Percentiles rank a stretch among this genome's conserved stretches.
Evolutionary conservation across 2,113 vertebrate species (phyloP).

Genomic region (Festucalex cinctus): DNA sequence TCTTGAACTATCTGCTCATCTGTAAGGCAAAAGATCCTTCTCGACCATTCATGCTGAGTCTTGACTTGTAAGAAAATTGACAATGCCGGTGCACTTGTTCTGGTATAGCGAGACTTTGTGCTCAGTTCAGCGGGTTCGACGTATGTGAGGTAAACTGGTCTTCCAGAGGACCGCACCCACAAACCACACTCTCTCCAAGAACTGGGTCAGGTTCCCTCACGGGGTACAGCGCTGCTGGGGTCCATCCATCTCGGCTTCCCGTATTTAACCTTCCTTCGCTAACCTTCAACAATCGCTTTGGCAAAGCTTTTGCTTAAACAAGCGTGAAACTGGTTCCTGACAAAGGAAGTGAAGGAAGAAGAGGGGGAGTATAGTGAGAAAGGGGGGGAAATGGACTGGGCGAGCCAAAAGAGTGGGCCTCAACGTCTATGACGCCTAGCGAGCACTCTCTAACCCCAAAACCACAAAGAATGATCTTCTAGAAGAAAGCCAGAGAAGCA

Average conservation of each 20-base stretch:
- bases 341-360: slow-evolving; percentile 28
- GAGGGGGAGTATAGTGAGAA: slow-evolving; percentile 14
- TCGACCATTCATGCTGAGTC: slow-evolving; percentile 8
- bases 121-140: slow-evolving; percentile 51
- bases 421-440: slow-evolving; percentile 37
- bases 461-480: slow-evolving; percentile 57
- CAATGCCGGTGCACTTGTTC: slow-evolving; percentile 13
- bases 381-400: slow-evolving; percentile 13
- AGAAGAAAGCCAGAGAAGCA: slow-evolving; percentile 37
- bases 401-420: slow-evolving; percentile 35
- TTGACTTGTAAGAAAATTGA: slow-evolving; percentile 15
- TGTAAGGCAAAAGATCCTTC: slow-evolving; percentile 17
- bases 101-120: slow-evolving; percentile 20
- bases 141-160: slow-evolving; percentile 60
- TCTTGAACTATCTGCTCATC: slow-evolving; percentile 15
- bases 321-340: slow-evolving; percentile 32
- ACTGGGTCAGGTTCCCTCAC: slow-evolving; percentile 22
- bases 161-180: slow-evolving; percentile 36
- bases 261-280: slow-evolving; percentile 25
- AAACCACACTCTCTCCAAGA: slow-evolving; percentile 48
- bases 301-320: slow-evolving; percentile 26
- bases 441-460: slow-evolving; percentile 45
- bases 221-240: slow-evolving; percentile 33
- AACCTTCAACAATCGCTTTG: slow-evolving; percentile 33
- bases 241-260: slow-evolving; percentile 45